These are phyloP conservation scores for Actias luna DNA, from an alignment of 2,888 invertebrate genomes.

Conservation along the genomic window DNA sequence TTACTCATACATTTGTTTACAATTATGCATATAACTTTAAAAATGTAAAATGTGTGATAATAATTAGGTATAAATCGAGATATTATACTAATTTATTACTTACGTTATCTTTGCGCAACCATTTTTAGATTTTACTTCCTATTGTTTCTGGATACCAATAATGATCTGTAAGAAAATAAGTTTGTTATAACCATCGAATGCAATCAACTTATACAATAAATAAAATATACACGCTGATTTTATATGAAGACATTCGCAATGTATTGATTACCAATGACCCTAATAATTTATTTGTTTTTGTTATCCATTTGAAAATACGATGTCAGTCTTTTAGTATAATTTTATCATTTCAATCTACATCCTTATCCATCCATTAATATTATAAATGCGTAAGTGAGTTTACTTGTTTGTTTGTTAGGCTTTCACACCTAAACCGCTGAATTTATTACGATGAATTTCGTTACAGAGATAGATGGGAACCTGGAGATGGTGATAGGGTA, in stretches of 20 bases:
- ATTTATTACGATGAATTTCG: too few species aligned
- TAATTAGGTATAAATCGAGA: too few species aligned
- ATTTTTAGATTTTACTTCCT: background rate
- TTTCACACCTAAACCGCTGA: too few species aligned
- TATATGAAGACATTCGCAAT: background rate
- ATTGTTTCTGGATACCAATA: background rate
- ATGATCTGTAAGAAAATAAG: background rate
- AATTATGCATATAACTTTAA: background rate
- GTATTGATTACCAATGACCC: background rate
- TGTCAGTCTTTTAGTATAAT: background rate
- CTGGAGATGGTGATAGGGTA: too few species aligned
- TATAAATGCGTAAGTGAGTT: too few species aligned
- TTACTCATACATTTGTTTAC: constrained; percentile 20
- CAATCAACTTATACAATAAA: background rate
- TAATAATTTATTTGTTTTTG: background rate
- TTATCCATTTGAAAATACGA: background rate
- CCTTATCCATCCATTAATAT: too few species aligned
- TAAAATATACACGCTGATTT: background rate
- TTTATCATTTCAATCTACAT: background rate
- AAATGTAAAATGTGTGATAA: background rate
- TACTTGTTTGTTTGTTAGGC: too few species aligned
- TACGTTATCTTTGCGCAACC: background rate
- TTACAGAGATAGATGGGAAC: too few species aligned
- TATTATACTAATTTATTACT: background rate
- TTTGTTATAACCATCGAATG: constrained; percentile 3